Evolutionary conservation across 2,113 vertebrate species (phyloP).

Genomic region (Dicentrarchus labrax): DNA sequence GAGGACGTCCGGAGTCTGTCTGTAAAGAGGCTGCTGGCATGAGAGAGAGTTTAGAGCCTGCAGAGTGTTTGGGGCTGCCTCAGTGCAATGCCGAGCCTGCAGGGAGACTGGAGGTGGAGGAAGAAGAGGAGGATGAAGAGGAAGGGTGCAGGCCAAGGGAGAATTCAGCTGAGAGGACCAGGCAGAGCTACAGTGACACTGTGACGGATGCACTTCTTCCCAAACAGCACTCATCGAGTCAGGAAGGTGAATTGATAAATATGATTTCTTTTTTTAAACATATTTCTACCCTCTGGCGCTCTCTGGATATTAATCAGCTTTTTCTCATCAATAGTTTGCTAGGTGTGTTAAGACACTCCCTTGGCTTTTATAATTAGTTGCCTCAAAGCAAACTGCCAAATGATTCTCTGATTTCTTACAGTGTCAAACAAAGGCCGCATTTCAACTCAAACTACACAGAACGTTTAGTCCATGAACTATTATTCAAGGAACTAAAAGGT

Average conservation of each 20-base stretch:
- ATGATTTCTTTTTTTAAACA: not conserved
- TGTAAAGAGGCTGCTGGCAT: slow-evolving; percentile 83
- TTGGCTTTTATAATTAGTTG: not conserved
- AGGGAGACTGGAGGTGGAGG: slow-evolving; percentile 44
- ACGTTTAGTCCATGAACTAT: no score
- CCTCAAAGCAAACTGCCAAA: slow-evolving; percentile 24
- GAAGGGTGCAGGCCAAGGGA: slow-evolving; percentile 21
- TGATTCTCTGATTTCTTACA: not conserved
- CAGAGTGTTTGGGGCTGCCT: slow-evolving; percentile 77
- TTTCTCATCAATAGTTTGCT: not conserved
- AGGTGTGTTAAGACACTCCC: slow-evolving; percentile 22
- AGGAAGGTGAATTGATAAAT: slow-evolving; percentile 68
- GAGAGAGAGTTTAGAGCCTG: slow-evolving; percentile 77
- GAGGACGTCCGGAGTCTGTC: slow-evolving; percentile 75
- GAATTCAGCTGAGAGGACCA: slow-evolving; percentile 31
- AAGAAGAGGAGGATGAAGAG: slow-evolving; percentile 14
- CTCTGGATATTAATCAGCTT: not conserved
- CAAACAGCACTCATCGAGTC: slow-evolving; percentile 33
- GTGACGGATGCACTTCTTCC: slow-evolving; percentile 54
- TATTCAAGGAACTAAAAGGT: no score
- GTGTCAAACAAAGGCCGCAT: not conserved
- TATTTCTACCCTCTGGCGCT: not conserved
- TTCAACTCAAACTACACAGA: no score
- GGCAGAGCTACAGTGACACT: slow-evolving; percentile 33
- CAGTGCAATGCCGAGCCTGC: slow-evolving; percentile 70